These are phyloP conservation scores for Drosophila macrothrix DNA, from an alignment of 2,888 invertebrate species.

Conservation along the genomic window DNA sequence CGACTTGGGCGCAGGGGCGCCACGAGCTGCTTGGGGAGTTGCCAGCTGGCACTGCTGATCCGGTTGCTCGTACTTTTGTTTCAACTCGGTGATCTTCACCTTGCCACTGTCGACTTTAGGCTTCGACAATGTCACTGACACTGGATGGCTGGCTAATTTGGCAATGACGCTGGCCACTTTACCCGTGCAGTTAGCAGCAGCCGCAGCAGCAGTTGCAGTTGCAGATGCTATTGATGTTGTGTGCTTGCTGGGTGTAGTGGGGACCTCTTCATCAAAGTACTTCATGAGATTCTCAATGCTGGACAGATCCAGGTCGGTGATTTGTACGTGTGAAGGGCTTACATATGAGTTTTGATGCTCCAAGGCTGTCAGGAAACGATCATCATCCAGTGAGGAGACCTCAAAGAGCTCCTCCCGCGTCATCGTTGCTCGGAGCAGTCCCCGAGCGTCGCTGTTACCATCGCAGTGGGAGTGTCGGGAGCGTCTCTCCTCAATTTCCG, in stretches of 20 bases:
- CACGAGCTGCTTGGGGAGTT: slow-evolving; percentile 39
- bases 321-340: slow-evolving; percentile 36
- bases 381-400: slow-evolving; percentile 73
- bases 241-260: slow-evolving; percentile 57
- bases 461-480: slow-evolving; percentile 48
- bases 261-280: slow-evolving; percentile 81
- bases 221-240: background rate
- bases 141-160: slow-evolving; percentile 53
- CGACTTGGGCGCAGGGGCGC: slow-evolving; percentile 6
- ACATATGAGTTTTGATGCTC: slow-evolving; percentile 69
- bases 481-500: slow-evolving; percentile 73
- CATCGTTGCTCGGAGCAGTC: slow-evolving; percentile 68
- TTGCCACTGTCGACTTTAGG: slow-evolving; percentile 26
- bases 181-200: slow-evolving; percentile 30
- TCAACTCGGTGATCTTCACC: slow-evolving; percentile 70
- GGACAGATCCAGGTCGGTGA: slow-evolving; percentile 70
- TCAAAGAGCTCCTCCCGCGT: slow-evolving; percentile 80
- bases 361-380: slow-evolving; percentile 68
- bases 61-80: slow-evolving; percentile 71
- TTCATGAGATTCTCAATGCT: slow-evolving; percentile 79
- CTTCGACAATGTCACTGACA: slow-evolving; percentile 28
- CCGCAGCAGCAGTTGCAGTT: background rate
- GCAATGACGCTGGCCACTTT: slow-evolving; percentile 75
- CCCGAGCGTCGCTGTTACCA: slow-evolving; percentile 32
- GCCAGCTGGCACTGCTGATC: background rate